These are phyloP conservation scores for Ameiurus melas DNA, from an alignment of 2,113 vertebrate genomes.

Conservation along the genomic window DNA sequence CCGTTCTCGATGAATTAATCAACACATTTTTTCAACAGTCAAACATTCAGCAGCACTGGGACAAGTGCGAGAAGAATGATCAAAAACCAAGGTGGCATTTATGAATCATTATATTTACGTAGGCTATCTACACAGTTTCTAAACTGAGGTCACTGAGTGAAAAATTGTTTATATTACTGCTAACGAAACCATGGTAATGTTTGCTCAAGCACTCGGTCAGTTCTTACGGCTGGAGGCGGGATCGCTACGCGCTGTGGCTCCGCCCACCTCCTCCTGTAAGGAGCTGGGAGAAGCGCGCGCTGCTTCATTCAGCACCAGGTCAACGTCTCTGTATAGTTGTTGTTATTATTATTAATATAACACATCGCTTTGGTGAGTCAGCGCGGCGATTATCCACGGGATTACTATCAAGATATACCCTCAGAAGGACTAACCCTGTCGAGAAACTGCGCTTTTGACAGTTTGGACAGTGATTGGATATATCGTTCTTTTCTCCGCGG, in stretches of 20 bases:
- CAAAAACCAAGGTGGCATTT: neutral
- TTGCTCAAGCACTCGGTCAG: neutral
- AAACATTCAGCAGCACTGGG: neutral
- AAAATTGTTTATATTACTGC: neutral
- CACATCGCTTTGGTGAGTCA: neutral
- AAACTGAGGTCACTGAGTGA: neutral
- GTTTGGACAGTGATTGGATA: neutral
- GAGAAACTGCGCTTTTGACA: neutral
- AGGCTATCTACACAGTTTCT: neutral
- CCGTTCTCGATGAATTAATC: neutral
- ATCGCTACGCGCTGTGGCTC: neutral
- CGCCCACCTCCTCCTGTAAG: conserved; percentile 47
- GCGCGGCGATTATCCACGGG: neutral
- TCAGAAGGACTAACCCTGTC: neutral
- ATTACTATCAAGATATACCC: neutral
- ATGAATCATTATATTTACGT: neutral
- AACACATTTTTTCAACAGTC: neutral
- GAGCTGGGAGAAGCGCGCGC: conserved; percentile 18
- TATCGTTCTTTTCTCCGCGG: neutral
- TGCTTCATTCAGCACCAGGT: conserved; percentile 32
- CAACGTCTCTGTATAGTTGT: too few species aligned
- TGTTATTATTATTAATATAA: too few species aligned
- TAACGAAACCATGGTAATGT: neutral
- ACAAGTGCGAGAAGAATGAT: neutral
- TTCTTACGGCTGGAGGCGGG: neutral